These are phyloP conservation scores for Syrmaticus mikado DNA, from an alignment of 2,113 vertebrate species.

Conservation along the genomic window DNA sequence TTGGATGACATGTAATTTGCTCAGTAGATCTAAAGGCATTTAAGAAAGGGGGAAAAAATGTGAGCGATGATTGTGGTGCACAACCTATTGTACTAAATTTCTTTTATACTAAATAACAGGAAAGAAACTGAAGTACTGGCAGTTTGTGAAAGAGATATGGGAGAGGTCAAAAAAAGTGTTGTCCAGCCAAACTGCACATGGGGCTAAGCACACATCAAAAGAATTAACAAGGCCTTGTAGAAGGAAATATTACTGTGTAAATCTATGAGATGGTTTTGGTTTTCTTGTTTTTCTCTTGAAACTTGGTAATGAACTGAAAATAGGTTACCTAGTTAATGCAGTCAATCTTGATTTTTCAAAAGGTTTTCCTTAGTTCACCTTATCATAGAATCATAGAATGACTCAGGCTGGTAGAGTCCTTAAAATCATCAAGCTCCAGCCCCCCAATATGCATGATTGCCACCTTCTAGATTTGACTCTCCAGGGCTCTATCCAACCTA, in stretches of 20 bases:
- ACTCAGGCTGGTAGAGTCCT: no score
- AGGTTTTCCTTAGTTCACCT: background rate
- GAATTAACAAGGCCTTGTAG: accelerated
- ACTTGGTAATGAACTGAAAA: background rate
- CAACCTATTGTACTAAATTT: background rate
- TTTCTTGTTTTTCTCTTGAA: background rate
- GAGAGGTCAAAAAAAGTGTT: background rate
- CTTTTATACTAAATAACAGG: background rate
- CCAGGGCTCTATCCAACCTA: no score
- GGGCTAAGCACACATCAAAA: background rate
- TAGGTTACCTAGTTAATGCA: background rate
- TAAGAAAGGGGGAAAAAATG: background rate
- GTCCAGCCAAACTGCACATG: background rate
- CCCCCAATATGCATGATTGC: no score
- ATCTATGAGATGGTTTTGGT: background rate
- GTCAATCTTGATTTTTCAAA: background rate
- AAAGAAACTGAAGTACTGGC: background rate
- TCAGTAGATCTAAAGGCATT: background rate
- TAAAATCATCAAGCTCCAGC: no score
- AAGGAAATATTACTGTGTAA: background rate
- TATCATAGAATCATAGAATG: background rate
- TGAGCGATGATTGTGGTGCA: background rate
- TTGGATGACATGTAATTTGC: background rate
- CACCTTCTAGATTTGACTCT: no score
- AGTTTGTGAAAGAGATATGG: background rate